These are phyloP conservation scores for Metaphire vulgaris DNA, from an alignment of 1,140 invertebrate genomes.

Conservation along the genomic window DNA sequence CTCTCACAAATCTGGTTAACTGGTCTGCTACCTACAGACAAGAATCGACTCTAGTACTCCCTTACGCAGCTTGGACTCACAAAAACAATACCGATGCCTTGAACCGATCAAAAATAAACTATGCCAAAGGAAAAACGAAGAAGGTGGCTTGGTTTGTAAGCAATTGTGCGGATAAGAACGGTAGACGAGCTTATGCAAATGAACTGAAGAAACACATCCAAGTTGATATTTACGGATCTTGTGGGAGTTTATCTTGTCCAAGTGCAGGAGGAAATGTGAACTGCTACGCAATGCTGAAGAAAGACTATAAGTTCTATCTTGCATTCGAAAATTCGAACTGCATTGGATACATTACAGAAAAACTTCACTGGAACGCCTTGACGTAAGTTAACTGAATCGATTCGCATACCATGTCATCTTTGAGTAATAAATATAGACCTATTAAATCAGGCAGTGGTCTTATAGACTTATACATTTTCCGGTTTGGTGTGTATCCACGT, in stretches of 20 bases:
- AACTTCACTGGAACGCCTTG: conserved; percentile 48
- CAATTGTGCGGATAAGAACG: conserved; percentile 26
- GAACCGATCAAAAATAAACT: conserved; percentile 15
- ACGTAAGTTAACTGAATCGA: no score
- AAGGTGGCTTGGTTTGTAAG: conserved; percentile 31
- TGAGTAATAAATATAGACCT: no score
- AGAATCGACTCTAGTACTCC: conserved; percentile 85
- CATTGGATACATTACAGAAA: conserved; percentile 46
- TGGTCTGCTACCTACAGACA: conserved; percentile 76
- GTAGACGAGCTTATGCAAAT: conserved; percentile 22
- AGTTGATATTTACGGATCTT: conserved; percentile 27
- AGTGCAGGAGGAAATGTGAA: conserved; percentile 58
- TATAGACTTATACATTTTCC: no score
- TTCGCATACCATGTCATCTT: no score
- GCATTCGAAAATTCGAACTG: conserved; percentile 62
- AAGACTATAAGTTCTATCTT: conserved; percentile 89
- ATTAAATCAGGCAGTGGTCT: no score
- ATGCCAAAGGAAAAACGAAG: conserved; percentile 25
- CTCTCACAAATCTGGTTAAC: conserved; percentile 47
- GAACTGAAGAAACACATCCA: conserved; percentile 22
- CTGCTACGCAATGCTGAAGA: conserved; percentile 79
- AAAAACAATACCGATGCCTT: conserved; percentile 46
- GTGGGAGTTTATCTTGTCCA: conserved; percentile 17
- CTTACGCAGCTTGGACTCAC: conserved; percentile 86
- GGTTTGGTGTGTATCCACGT: no score